Percentiles rank a stretch among this genome's conserved stretches.
phyloP scores from a whole-genome alignment of 2,797 vertebrate genomes.

The Bradypodion ventrale region DNA sequence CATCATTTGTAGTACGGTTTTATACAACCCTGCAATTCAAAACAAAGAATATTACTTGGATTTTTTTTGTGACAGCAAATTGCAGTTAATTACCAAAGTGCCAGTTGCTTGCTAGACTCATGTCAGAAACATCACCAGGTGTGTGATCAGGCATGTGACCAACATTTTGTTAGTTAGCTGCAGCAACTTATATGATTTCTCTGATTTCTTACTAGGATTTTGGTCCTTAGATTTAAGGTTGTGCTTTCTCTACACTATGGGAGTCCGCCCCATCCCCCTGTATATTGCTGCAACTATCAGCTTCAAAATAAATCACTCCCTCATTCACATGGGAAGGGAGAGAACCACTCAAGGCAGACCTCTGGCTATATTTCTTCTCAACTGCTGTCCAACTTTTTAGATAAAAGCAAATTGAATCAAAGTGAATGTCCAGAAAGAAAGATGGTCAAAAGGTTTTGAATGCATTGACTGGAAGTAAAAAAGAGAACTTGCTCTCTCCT shows the following conservation, averaged over 20 bases:
- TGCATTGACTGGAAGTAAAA: not conserved
- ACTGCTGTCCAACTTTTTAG: not conserved
- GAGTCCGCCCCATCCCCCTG: not conserved
- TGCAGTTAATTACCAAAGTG: no score
- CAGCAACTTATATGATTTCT: no score
- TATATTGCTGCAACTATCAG: not conserved
- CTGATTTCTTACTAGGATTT: no score
- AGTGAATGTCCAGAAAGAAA: not conserved
- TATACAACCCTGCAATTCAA: not conserved
- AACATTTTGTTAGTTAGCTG: no score
- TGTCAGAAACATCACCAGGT: no score
- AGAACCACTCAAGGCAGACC: not conserved
- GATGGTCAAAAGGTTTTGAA: not conserved
- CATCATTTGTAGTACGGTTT: not conserved
- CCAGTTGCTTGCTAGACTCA: no score
- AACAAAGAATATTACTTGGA: no score
- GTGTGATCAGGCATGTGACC: no score
- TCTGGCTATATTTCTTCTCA: constrained; percentile 22
- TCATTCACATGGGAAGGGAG: constrained; percentile 1
- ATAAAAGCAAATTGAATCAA: constrained; percentile 20
- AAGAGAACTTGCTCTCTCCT: not conserved
- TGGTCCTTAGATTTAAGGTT: not conserved
- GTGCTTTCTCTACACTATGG: not conserved
- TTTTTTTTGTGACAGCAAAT: no score
- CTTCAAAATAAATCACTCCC: constrained; percentile 17